Percentiles rank a stretch among this genome's conserved stretches.
Conservation (phyloP, 2,797 vertebrate species). For the Iguana delicatissima region DNA sequence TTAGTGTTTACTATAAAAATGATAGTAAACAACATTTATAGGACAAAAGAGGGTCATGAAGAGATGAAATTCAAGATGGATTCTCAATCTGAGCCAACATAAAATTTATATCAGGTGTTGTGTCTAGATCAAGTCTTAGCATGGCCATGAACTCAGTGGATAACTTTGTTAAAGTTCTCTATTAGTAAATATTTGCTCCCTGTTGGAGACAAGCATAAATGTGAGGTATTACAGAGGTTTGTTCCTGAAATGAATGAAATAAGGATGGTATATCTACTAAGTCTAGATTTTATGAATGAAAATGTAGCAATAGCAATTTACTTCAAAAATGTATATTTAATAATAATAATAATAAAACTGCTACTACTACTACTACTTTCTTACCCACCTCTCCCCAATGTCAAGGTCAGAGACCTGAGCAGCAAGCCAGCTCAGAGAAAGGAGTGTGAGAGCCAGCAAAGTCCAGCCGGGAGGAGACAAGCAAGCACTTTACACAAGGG, state of each 20-base stretch:
- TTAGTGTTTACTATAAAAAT: conserved; percentile 11
- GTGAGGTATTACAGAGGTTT: not conserved
- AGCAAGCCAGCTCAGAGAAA: too few relatives aligned
- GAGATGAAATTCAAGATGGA: not conserved
- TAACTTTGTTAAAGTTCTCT: not conserved
- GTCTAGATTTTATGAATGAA: conserved; percentile 7
- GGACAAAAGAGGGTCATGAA: not conserved
- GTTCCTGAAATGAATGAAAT: not conserved
- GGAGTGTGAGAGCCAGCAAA: too few relatives aligned
- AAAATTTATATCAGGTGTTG: not conserved
- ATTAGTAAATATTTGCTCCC: not conserved
- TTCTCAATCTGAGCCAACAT: not conserved
- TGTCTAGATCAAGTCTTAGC: not conserved
- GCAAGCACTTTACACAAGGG: too few relatives aligned
- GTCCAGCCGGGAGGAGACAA: too few relatives aligned
- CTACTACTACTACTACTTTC: too few relatives aligned
- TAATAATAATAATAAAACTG: too few relatives aligned
- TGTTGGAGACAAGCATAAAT: not conserved
- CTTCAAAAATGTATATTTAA: not conserved
- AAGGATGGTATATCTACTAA: not conserved
- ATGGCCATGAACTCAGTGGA: not conserved
- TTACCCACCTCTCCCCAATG: too few relatives aligned
- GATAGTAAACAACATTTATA: not conserved
- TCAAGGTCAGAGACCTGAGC: too few relatives aligned
- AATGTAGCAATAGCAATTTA: not conserved